Base-by-base conservation (phyloP, 2,888 invertebrate genomes). In the Parochlus steinenii region DNA sequence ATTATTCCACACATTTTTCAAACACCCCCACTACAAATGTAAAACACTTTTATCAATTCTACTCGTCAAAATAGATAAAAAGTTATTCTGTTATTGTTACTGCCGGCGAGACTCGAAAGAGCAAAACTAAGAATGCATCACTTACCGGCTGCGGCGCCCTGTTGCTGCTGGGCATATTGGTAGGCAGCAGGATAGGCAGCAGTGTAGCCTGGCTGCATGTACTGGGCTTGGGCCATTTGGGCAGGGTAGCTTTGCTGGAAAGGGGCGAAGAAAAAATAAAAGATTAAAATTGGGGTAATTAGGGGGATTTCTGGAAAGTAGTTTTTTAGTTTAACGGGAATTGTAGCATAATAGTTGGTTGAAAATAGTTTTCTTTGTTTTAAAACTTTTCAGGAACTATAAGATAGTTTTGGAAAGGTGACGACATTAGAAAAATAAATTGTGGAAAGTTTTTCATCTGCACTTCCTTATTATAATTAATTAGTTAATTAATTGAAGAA, bases 201-300 rank as follows among this genome's bases (percentile, higher is more conserved):
- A 3, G 18, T 7, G 59, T 76, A 76, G 32, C 77, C 72, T 36
- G 76, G 75, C 51, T 82, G 80, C 71, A 81, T 73, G 52, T 81
- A 83, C 46, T 81, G 73, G 44, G 71, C 73, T 54, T 79, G 81
- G 29, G 36, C 36, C 74, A 82, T 71, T 53, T 76, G 68, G 45
- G 58, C 67, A 41, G 71, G 73, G 54, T 75, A 76, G 31, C 74
- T 71, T n/a, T n/a, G n/a, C n/a, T n/a, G n/a, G n/a, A n/a, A n/a
- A n/a, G n/a, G n/a, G 80, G 73, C 27, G 61, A 57, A 33, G 25
- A 33, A 36, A 20, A 31, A 29, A 33, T 24, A 32, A 33, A 31
- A 25, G 33, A 23, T 24, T 36, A 27, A 16, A 34, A 29, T 15
- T 18, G 16, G 14, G 11, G 3, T 28, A 25, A 6, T n/a, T 36